These are phyloP conservation scores for Eupeodes luniger DNA, from an alignment of 2,888 invertebrate species.

Conservation along the genomic window DNA sequence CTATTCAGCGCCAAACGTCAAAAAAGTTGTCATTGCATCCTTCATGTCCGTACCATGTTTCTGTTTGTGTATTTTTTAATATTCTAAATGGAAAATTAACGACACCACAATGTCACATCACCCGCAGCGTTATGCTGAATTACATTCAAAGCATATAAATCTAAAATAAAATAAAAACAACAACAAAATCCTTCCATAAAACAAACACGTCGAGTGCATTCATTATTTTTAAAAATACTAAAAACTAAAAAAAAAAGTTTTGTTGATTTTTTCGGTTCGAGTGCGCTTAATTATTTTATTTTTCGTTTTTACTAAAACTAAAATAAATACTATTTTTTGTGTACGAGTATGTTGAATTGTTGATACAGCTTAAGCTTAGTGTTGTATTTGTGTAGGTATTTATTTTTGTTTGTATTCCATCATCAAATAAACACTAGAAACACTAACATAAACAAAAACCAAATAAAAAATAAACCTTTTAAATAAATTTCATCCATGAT, in stretches of 20 bases:
- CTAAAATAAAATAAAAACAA: not conserved
- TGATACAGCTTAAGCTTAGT: not conserved
- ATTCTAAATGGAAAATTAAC: constrained; percentile 23
- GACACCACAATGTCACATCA: not conserved
- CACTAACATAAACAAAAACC: constrained; percentile 7
- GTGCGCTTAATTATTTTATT: constrained; percentile 32
- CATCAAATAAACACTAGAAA: constrained; percentile 46
- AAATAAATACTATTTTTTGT: constrained; percentile 5
- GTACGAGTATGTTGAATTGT: not conserved
- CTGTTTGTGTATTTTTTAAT: not conserved
- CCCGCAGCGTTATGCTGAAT: not conserved
- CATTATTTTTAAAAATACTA: constrained; percentile 1
- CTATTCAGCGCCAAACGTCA: not conserved
- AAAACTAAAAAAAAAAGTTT: not conserved
- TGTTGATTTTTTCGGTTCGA: constrained; percentile 55
- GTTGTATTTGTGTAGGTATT: not conserved
- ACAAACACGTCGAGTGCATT: constrained; percentile 15
- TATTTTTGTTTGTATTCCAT: constrained; percentile 38
- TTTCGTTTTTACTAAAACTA: not conserved
- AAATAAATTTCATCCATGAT: constrained; percentile 3
- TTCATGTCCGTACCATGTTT: not conserved
- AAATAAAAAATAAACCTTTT: constrained; percentile 26
- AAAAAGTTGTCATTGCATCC: not conserved
- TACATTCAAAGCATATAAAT: not conserved
- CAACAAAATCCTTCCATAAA: not conserved